Base-by-base conservation (phyloP, 2,888 invertebrate genomes). In the Tolmerus cingulatus region DNA sequence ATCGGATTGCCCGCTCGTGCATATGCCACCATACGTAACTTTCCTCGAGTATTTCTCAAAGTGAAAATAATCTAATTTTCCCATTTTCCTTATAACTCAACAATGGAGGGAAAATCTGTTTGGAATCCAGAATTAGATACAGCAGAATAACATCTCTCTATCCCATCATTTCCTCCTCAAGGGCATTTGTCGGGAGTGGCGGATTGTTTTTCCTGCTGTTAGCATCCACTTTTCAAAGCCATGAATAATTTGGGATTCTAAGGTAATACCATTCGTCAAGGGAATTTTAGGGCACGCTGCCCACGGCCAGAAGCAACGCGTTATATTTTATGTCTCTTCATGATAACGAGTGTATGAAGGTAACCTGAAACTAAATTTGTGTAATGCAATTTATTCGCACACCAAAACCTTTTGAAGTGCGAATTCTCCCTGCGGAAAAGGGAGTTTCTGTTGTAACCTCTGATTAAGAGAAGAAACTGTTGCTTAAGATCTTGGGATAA, bases 11-110 rank as follows among this genome's bases (percentile, higher is more conserved):
- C 34, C 76, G 51, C 55, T 74, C 85, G 74, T 74, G 74, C 85
- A 74, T 85, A 85, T n/a, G 40, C 34, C 40, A 16, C 27, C 34
- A 37, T 79, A 85, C 43, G 37, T 86, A 55, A 46, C 86, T 79
- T 79, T 79, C 74, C 66, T 27, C n/a, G 87, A 86, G 84, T 89
- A 89, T 88, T 89, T 89, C 87, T 84, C 89, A 87, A 89, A 89
- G 89, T 89, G 89, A 89, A 89, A 89, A 89, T 90, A 90, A 90
- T 89, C 88, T 89, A 90, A 89, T 90, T 89, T 89, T 90, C 88
- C 89, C 87, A 89, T 89, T 89, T 89, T 89, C 87, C 51, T 84
- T 87, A 88, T 86, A 87, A 87, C 88, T 87, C 86, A 88, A 87
- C 87, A 88, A 87, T 88, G 88, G 87, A 89, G 89, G 88, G 88